A percentile compares a stretch with the other conserved stretches of the same genome.
These are phyloP conservation scores for Hydrolagus colliei DNA, from an alignment of 2,797 vertebrate genomes.

Conservation along the genomic window DNA sequence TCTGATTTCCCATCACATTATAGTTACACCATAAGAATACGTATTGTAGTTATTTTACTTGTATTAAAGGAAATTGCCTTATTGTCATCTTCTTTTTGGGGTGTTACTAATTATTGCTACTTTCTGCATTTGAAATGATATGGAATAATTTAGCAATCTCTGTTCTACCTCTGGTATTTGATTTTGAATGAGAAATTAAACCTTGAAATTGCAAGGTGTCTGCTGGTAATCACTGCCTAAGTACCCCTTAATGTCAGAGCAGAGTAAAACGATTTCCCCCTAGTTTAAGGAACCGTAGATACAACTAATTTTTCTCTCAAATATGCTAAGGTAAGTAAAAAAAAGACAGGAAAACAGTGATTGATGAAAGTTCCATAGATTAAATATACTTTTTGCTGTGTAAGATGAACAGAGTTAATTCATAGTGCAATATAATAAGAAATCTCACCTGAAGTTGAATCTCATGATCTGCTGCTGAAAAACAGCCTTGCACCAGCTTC, in stretches of 20 bases:
- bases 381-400: constrained; percentile 11
- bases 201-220: background rate
- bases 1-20: background rate
- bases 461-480: constrained; percentile 14
- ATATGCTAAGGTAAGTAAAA: background rate
- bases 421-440: constrained; percentile 13
- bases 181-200: background rate
- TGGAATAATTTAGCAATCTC: background rate
- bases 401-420: constrained; percentile 22
- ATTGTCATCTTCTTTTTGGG: background rate
- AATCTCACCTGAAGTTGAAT: constrained; percentile 25
- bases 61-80: background rate
- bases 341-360: background rate
- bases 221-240: background rate
- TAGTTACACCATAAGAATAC: background rate
- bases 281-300: background rate
- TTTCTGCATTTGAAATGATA: background rate
- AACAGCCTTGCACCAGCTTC: constrained; percentile 21
- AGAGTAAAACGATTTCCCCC: background rate
- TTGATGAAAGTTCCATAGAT: constrained; percentile 22
- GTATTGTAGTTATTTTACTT: background rate
- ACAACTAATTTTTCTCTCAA: background rate
- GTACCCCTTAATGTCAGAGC: background rate
- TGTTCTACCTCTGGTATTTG: no score
- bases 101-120: background rate